Base-by-base conservation (phyloP, 2,888 invertebrate species). In the Erebia palarica region DNA sequence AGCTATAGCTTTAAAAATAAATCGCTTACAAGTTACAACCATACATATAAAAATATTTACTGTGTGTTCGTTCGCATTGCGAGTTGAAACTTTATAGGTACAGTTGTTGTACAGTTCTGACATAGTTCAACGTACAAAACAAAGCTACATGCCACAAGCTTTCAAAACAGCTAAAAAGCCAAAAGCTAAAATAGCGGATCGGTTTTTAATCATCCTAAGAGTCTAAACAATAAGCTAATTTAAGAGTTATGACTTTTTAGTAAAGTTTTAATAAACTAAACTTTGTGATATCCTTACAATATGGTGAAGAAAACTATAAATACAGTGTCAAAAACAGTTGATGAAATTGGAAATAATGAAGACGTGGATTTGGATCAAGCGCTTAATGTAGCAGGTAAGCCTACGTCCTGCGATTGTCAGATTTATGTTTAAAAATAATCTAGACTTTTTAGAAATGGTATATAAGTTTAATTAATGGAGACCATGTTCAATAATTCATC, bases 341-440 rank as follows among this genome's bases (percentile, higher is more conserved):
- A 67, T 67, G 59, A 67, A 9, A 49, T 49, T 36, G 59, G 80
- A 75, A 67, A 66, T 16, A 68, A 72, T 64, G 79, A 81, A 2
- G 83, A 36, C 5, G 36, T 84, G 5, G 87, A 89, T 79, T 81
- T 90, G 81, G 90, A 90, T 42, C 85, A 89, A 55, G 90, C 90
- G 5, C 79, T 91, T 36, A 75, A 82, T 57, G 78, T 83, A 2
- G 83, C 81, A 66, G 67, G 67, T 67, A 67, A 47, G 21, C 8
- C 36, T 7, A 1, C 36, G 36, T n/a, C 8, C 36, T 7, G 7
- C 36, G 36, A 27, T 21, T 36, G 36, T 7, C 36, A 36, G 36
- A 36, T 36, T 36, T 36, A 36, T 36, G 36, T 36, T 36, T 36
- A 36, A 27, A 36, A 36, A 7, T 36, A 36, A 36, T 36, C 7